A percentile compares a stretch with the other conserved stretches of the same genome.
These are phyloP conservation scores for Xanthorhoe designata DNA, from an alignment of 2,888 invertebrate genomes.

Conservation along the genomic window DNA sequence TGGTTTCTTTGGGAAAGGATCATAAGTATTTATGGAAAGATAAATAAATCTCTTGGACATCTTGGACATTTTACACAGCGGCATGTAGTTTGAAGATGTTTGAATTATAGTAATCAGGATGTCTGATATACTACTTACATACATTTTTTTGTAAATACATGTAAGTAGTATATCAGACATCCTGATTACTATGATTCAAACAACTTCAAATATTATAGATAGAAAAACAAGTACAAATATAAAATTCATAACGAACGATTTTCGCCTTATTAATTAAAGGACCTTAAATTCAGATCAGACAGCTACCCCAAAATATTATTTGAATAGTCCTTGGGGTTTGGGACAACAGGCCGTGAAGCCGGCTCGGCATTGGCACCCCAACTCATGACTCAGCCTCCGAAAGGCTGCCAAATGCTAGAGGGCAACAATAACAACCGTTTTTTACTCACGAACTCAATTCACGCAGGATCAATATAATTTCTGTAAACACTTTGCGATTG, in stretches of 20 bases:
- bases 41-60: too few species aligned
- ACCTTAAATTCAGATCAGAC: slow-evolving; percentile 21
- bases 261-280: slow-evolving; percentile 3
- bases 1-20: slow-evolving; percentile 4
- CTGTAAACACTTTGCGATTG: slow-evolving; percentile 33
- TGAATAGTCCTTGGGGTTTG: slow-evolving; percentile 29
- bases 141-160: too few species aligned
- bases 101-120: too few species aligned
- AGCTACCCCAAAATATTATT: slow-evolving; percentile 20
- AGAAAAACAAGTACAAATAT: too few species aligned
- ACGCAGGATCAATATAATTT: slow-evolving; percentile 32
- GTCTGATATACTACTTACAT: too few species aligned
- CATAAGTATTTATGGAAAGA: not conserved
- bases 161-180: too few species aligned
- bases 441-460: slow-evolving; percentile 32
- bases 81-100: too few species aligned
- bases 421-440: slow-evolving; percentile 41
- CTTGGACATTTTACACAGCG: too few species aligned
- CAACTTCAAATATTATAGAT: too few species aligned
- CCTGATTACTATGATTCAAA: too few species aligned
- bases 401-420: slow-evolving; percentile 48
- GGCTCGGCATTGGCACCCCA: slow-evolving; percentile 32
- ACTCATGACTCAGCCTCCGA: slow-evolving; percentile 46
- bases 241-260: not conserved
- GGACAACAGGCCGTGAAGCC: slow-evolving; percentile 25